phyloP scores from a whole-genome alignment of 2,888 invertebrate species.

The Dermolepida albohirtum region DNA sequence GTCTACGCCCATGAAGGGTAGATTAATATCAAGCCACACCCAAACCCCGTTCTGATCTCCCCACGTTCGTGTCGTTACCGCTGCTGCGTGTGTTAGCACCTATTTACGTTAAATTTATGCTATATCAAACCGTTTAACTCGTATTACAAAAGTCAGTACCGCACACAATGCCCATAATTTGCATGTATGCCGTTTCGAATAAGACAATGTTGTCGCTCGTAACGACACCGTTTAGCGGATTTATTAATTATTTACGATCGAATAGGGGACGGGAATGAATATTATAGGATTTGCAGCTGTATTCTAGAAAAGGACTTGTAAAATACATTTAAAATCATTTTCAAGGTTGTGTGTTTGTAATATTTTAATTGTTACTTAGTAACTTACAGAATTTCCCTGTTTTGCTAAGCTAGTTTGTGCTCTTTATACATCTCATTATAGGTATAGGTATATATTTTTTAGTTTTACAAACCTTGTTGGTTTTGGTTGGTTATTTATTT shows the following conservation, averaged over 20 bases:
- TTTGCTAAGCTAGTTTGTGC: too few relatives aligned
- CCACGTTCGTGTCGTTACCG: conserved; percentile 1
- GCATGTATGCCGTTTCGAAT: conserved; percentile 48
- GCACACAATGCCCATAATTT: conserved; percentile 52
- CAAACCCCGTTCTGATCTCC: conserved; percentile 46
- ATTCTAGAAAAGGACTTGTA: too few relatives aligned
- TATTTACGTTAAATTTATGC: conserved; percentile 55
- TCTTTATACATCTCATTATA: too few relatives aligned
- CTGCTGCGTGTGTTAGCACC: conserved; percentile 40
- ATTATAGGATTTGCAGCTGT: not conserved
- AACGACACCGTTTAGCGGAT: conserved; percentile 34
- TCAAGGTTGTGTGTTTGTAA: too few relatives aligned
- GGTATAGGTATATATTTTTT: too few relatives aligned
- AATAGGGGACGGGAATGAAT: not conserved
- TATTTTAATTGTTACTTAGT: too few relatives aligned
- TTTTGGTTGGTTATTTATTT: too few relatives aligned
- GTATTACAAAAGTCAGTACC: conserved; percentile 53
- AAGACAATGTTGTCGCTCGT: conserved; percentile 15
- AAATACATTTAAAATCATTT: too few relatives aligned
- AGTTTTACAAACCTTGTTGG: too few relatives aligned
- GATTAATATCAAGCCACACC: conserved; percentile 52
- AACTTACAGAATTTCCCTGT: too few relatives aligned
- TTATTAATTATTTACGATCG: conserved; percentile 40
- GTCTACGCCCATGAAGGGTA: conserved; percentile 47
- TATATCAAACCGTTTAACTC: conserved; percentile 56